phyloP scores from a whole-genome alignment of 2,797 vertebrate genomes.

The Cyclura pinguis region DNA sequence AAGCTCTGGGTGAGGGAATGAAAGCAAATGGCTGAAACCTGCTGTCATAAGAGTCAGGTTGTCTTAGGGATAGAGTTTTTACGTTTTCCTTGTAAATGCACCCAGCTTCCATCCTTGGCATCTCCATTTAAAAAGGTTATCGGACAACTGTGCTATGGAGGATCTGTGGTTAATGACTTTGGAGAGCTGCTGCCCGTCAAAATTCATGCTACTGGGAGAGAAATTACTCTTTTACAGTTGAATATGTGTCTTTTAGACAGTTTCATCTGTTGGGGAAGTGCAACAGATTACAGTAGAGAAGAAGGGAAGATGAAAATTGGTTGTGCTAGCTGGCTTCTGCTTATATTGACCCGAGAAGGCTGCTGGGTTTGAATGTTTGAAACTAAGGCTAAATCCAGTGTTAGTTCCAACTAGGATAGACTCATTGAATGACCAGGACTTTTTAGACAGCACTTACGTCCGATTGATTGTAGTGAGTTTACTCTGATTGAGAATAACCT shows the following conservation, averaged over 20 bases:
- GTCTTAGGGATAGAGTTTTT: neutral
- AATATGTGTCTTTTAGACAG: too few relatives aligned
- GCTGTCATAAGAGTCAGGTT: neutral
- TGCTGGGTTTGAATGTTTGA: constrained; percentile 46
- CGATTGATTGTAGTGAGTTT: too few relatives aligned
- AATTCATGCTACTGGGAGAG: neutral
- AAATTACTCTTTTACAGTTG: too few relatives aligned
- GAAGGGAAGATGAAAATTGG: neutral
- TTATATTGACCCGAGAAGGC: neutral
- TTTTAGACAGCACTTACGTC: too few relatives aligned
- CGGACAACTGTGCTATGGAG: neutral
- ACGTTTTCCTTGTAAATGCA: neutral
- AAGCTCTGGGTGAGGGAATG: neutral
- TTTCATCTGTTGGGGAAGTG: neutral
- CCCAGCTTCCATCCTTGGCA: neutral
- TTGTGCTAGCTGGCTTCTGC: neutral
- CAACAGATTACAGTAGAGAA: neutral
- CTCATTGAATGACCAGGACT: too few relatives aligned
- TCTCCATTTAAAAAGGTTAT: neutral
- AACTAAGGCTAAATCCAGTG: neutral
- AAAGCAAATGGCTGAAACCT: neutral
- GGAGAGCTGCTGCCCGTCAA: neutral
- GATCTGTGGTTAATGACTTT: neutral
- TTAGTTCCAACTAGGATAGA: too few relatives aligned
- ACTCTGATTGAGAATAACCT: too few relatives aligned